These are phyloP conservation scores for Chelmon rostratus DNA, from an alignment of 2,797 vertebrate genomes.

Conservation along the genomic window DNA sequence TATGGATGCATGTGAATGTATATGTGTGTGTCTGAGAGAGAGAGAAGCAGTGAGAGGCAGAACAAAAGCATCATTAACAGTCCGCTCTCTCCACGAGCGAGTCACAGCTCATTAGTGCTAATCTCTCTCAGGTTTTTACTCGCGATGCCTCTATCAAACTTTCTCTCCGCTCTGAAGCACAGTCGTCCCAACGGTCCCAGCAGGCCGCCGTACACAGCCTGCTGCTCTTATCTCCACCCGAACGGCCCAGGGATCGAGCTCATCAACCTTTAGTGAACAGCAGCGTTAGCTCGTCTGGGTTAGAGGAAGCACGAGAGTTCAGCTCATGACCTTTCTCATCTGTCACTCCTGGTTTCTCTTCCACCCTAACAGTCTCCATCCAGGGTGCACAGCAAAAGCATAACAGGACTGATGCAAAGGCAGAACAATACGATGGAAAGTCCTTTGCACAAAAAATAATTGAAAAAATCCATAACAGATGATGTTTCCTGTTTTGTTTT, in stretches of 20 bases:
- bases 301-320: slow-evolving; percentile 33
- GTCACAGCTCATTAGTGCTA: slow-evolving; percentile 77
- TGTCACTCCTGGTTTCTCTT: slow-evolving; percentile 42
- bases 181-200: slow-evolving; percentile 35
- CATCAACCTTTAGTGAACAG: slow-evolving; percentile 53
- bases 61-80: slow-evolving; percentile 62
- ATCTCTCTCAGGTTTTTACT: slow-evolving; percentile 62
- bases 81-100: slow-evolving; percentile 50
- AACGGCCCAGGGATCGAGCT: slow-evolving; percentile 35
- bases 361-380: neutral
- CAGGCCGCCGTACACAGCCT: slow-evolving; percentile 35
- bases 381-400: neutral
- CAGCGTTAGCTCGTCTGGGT: slow-evolving; percentile 15
- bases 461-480: no score
- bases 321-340: slow-evolving; percentile 47
- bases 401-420: neutral
- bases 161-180: slow-evolving; percentile 42
- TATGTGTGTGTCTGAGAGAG: slow-evolving; percentile 3
- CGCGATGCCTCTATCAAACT: slow-evolving; percentile 55
- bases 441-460: no score
- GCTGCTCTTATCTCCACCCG: slow-evolving; percentile 45
- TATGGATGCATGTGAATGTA: neutral
- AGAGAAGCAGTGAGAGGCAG: slow-evolving; percentile 26
- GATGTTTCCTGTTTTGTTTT: no score
- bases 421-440: neutral